Evolutionary conservation across 2,888 invertebrate species (phyloP), one percentile per base, ranked within the genome.

Genomic region (Calliopum simillimum): DNA sequence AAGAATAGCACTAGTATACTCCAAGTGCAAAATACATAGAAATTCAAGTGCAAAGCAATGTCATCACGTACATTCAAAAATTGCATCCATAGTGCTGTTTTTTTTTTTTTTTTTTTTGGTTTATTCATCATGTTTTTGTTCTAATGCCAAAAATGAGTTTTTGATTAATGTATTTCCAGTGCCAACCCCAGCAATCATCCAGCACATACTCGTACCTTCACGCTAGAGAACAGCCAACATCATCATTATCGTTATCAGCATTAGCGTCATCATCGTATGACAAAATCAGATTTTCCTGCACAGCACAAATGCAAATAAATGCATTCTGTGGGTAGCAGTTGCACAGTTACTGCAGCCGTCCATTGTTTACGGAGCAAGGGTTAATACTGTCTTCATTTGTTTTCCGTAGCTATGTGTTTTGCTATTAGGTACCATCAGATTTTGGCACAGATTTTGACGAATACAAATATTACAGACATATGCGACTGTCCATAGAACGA

Each of bases 101-200:
- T n/a, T n/a, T n/a, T n/a, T n/a, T n/a, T n/a, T n/a, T n/a, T n/a
- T n/a, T n/a, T n/a, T n/a, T n/a, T n/a, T 56, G 23, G 12, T 21
- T 21, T 25, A 16, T 49, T 49, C 49, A 16, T 49, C 49, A 49
- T 49, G n/a, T 49, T 12, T n/a, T 25, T 23, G 44, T 23, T 55
- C 58, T 46, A 69, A 67, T 69, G 68, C 23, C 71, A 71, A 73
- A 79, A 79, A 81, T 76, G 78, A 77, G 80, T 76, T 80, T 79
- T 78, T 81, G 79, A 80, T 80, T 81, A 80, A 80, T 80, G 81
- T 75, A 72, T 75, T 63, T 59, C 67, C 68, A 59, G 72, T 71
- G 23, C 33, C 33, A 43, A 25, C 23, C 51, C 47, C 25, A 68
- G 69, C 68, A 71, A 71, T 74, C 75, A 6, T 8, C 33, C 2